Base-by-base conservation (phyloP, 2,888 invertebrate genomes). In the Escarpia spicata region DNA sequence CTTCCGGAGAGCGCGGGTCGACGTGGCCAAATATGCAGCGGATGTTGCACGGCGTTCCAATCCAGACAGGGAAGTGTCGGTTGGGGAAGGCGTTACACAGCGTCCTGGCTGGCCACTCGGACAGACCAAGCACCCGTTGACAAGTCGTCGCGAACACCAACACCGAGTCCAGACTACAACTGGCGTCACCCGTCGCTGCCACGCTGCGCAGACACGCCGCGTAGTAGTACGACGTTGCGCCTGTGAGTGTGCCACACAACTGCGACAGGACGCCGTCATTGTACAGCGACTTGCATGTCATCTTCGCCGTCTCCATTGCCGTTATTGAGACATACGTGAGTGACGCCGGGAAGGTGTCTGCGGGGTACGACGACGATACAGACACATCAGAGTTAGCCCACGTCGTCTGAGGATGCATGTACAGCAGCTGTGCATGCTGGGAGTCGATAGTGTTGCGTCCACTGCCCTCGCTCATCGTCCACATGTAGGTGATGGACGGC, bases 51-150 rank as follows among this genome's bases (percentile, higher is more conserved):
- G 45, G 60, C 4, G 19, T 26, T 3, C 94, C 94, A 43, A 91
- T 37, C 45, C 92, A 93, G 9, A 93, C 43, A 12, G 94, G 94
- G 92, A 94, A 94, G 43, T 91, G n/a, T 89, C 90, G 43, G 26
- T 92, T 93, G 6, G 93, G 92, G 91, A 94, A 95, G 15, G 43
- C 60, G 90, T 94, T 94, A 91, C 95, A 95, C 9, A 94, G 92
- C 8, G 3, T 26, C 90, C 93, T 92, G 15, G 94, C 94, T 10
- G 94, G 94, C 91, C 93, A 93, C 0, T 92, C 37, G 10, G 89
- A 2, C 6, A 93, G 44, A 37, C 90, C 90, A 12, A 89, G 43
- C 8, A 90, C 43, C 0, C 43, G 91, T 90, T 94, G 93, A 92
- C 94, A 94, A 2, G 92, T 44, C 9, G 93, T 19, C 26, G 52